A percentile compares a stretch with the other conserved stretches of the same genome.
Conservation (phyloP, 2,888 invertebrate genomes). For the Pharmacophagus antenor region DNA sequence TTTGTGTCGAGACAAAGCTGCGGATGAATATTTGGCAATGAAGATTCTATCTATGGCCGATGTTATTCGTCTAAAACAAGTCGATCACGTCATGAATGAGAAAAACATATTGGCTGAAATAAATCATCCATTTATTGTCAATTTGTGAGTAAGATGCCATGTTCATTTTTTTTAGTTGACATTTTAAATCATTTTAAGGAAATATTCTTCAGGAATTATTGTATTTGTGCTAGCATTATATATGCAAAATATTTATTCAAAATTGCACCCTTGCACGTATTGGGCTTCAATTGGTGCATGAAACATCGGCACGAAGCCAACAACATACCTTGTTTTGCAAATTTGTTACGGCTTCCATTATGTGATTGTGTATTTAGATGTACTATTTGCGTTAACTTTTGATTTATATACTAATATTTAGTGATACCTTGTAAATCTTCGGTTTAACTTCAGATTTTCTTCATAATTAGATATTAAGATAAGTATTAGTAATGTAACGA, state of each 20-base stretch:
- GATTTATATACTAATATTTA: not conserved
- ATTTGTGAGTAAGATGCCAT: slow-evolving; percentile 72
- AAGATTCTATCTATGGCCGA: slow-evolving; percentile 96
- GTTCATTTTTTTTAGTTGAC: not conserved
- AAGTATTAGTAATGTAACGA: too few relatives aligned
- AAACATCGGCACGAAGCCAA: slow-evolving; percentile 53
- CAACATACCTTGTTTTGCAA: slow-evolving; percentile 34
- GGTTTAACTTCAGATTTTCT: not conserved
- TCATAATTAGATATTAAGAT: not conserved
- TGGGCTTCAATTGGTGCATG: slow-evolving; percentile 45
- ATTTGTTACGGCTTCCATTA: slow-evolving; percentile 17
- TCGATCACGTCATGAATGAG: slow-evolving; percentile 98
- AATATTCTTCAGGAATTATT: not conserved
- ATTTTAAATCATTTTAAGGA: not conserved
- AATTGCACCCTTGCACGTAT: slow-evolving; percentile 47
- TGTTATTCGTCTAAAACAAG: slow-evolving; percentile 96
- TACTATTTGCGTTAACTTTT: not conserved
- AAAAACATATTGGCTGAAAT: slow-evolving; percentile 95
- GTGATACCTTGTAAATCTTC: not conserved
- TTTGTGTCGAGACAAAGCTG: slow-evolving; percentile 90
- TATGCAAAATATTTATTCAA: slow-evolving; percentile 46
- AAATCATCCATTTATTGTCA: slow-evolving; percentile 97
- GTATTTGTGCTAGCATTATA: not conserved
- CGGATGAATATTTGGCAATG: slow-evolving; percentile 92
- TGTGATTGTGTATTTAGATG: not conserved